Conservation (phyloP, 2,888 invertebrate species). For the Exephanes ischioxanthus region DNA sequence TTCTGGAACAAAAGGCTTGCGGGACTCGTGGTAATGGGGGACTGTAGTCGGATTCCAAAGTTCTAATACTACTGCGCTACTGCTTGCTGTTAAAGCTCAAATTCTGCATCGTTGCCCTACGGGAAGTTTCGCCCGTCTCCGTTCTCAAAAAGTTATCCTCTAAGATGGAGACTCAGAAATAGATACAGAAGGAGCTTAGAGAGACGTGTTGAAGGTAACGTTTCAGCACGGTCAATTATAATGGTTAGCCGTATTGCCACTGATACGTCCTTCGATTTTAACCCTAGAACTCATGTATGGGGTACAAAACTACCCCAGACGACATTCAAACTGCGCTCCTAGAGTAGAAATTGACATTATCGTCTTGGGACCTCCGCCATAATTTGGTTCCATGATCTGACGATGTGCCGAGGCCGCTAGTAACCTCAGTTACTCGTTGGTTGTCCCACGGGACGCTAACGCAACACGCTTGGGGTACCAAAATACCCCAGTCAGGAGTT, state of each 20-base stretch:
- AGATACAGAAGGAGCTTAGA: neutral
- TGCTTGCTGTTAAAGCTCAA: slow-evolving; percentile 13
- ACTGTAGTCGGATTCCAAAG: slow-evolving; percentile 33
- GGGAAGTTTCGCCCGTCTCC: slow-evolving; percentile 4
- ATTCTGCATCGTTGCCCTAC: slow-evolving; percentile 8
- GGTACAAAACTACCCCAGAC: too few relatives aligned
- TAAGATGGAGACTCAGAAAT: slow-evolving; percentile 2
- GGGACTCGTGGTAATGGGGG: neutral
- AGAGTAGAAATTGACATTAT: too few relatives aligned
- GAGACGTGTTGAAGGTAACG: neutral
- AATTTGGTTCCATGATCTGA: too few relatives aligned
- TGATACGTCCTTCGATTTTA: neutral
- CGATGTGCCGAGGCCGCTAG: too few relatives aligned
- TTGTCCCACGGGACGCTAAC: too few relatives aligned
- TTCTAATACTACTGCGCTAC: slow-evolving; percentile 31
- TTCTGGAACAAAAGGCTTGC: slow-evolving; percentile 42
- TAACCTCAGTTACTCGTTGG: too few relatives aligned
- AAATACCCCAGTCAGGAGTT: too few relatives aligned
- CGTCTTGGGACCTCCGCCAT: too few relatives aligned
- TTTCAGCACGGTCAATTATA: slow-evolving; percentile 31
- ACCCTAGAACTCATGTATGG: too few relatives aligned
- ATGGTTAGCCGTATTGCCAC: neutral
- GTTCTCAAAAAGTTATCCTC: slow-evolving; percentile 8
- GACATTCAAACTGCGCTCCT: too few relatives aligned
- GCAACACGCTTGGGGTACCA: too few relatives aligned